Evolutionary conservation across 2,113 vertebrate species (phyloP), one percentile per base, ranked within the genome.

Genomic region (Dasyornis broadbenti): DNA sequence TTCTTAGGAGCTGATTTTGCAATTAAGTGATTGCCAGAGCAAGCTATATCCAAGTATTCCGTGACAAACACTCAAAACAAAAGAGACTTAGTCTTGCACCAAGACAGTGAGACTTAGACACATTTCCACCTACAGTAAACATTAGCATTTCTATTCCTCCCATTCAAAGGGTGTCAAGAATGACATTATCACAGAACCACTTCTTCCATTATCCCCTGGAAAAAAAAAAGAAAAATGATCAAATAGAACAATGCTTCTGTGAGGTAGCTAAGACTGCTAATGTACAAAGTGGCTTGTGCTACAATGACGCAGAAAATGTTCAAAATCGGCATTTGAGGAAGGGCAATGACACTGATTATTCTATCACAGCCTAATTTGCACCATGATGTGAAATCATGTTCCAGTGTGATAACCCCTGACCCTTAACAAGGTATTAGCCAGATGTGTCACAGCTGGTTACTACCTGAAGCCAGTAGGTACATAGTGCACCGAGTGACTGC

Each of bases 401-500:
- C 37, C 42, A 28, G 3, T 60, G 39, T 24, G 63, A 64, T 68
- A 94, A 76, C 35, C 49, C 31, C 4, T 44, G 72, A 53, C 37
- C 54, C 49, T 24, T 56, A 70, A 78, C 45, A 82, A 65, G 39
- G 31, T 56, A 59, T 28, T 31, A 59, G 85, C 61, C n/a, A 70
- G 60, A 56, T 78, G 42, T 61, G 40, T 66, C 65, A 70, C 69
- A 92, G 70, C 79, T 85, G 79, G 82, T 54, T 44, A 6, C 82
- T 76, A 20, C 65, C 65, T 70, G 50, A 44, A 65, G 26, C 14
- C 68, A 42, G 37, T 3, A 24, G 45, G 70, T 44, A 31, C 11
- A 3, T 1, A 23, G 37, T 27, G 39, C 0, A 2, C n/a, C 30
- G 13, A 79, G 44, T 1, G 15, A 42, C 40, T 21, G 23, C 53